Evolutionary conservation across 2,797 vertebrate species (phyloP), one percentile per base, ranked within the genome.

Genomic region (Graptemys geographica): DNA sequence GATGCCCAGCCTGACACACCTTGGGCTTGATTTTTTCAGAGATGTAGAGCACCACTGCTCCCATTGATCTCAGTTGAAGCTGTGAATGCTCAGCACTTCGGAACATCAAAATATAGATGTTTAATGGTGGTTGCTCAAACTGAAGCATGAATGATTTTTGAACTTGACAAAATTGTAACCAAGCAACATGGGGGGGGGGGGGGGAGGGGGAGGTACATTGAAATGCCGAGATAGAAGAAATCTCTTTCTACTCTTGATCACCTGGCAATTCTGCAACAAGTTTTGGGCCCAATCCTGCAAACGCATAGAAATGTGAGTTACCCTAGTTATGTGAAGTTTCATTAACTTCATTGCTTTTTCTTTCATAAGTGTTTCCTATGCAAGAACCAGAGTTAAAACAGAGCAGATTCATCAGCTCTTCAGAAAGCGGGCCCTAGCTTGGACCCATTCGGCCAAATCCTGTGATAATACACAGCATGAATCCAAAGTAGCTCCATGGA

Each of bases 131-230:
- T 13, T 1, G 76, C 49, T 86, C 57, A 49, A 0, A 19, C 0
- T 0, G 52, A 65, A n/a, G 59, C 59, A 33, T 18, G 8, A 23
- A 21, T 0, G 1, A 15, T 0, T 4, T 0, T 0, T 27, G 12
- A 5, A 3, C 5, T n/a, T 12, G 79, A 16, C 41, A 44, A 44
- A 4, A 11, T 3, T 5, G 7, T 4, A 81, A 9, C 19, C 59
- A 52, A 3, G n/a, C 80, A 3, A 37, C 0, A 0, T 74, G 21
- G 28, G 83, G 0, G 0, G 12, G 7, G 53, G 59, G 7, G 0
- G 12, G 7, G 53, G 59, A 6, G 0, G 0, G 12, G 7, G 53
- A 55, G 7, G 72, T 23, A 55, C 33, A 37, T 33, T 62, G 59
- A 62, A 33, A 69, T 37, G 62, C 8, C 62, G 8, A 69, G 16